Conservation (phyloP, 2,113 vertebrate species). For the Indicator indicator region DNA sequence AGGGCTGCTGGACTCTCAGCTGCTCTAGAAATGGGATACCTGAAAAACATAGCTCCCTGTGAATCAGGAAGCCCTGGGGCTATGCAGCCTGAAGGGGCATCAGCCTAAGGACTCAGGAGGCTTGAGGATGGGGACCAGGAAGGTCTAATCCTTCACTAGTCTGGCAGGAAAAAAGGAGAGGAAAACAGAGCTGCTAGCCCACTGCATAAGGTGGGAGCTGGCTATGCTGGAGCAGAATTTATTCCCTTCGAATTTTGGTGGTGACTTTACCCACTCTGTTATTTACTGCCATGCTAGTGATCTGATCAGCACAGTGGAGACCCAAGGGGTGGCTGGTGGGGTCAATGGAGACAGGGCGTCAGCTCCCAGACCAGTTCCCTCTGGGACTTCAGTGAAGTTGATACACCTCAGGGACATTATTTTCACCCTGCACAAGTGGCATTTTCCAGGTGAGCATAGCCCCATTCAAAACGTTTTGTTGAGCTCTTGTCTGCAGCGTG, state of each 20-base stretch:
- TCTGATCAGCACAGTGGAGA: not conserved
- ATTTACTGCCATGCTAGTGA: not conserved
- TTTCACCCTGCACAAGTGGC: not conserved
- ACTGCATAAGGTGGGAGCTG: not conserved
- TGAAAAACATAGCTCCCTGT: not conserved
- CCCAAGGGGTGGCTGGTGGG: not conserved
- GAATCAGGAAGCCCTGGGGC: not conserved
- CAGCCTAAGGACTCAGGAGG: not conserved
- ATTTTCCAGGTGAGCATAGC: not conserved
- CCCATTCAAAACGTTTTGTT: not conserved
- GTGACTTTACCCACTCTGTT: not conserved
- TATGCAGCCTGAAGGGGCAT: not conserved
- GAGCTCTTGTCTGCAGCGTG: not conserved
- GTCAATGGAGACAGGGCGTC: not conserved
- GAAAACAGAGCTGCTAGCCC: not conserved
- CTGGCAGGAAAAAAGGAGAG: not conserved
- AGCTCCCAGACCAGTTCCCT: not conserved
- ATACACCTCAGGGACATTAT: not conserved
- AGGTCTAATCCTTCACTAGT: not conserved
- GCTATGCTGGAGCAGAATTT: not conserved
- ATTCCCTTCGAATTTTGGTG: not conserved
- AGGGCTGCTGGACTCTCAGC: not conserved
- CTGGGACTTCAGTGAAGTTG: not conserved
- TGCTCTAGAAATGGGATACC: not conserved
- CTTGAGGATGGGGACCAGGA: not conserved